Base-by-base conservation (phyloP, 2,113 vertebrate genomes). In the Muntiacus muntjak region DNA sequence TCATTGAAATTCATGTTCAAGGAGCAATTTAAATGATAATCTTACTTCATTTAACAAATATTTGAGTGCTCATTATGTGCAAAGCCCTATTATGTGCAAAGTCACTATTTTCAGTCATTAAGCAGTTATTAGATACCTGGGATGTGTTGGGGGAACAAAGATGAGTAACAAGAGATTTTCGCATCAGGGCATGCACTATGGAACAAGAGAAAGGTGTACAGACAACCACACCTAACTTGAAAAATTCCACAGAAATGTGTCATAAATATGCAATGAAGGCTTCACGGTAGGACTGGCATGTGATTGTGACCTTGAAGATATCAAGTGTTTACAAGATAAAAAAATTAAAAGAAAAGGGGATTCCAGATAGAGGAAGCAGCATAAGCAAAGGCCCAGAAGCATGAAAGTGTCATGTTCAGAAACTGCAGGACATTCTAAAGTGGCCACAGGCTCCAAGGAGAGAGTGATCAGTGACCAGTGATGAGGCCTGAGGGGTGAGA, bases 41-140 rank as follows among this genome's bases (percentile, higher is more conserved):
- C 60, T 96, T 89, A 82, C 33, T 93, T 93, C 7, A 88, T 36
- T 90, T 96, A 97, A 87, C 55, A 83, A 87, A 76, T 96, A 89
- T 67, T 85, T 94, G 54, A 50, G 10, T 57, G 50, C 54, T 94
- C 55, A 94, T 40, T 78, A 6, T 93, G 25, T 97, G 52, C n/a
- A 91, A 64, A 95, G 76, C 21, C 47, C 50, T 87, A 74, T 74
- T 74, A 40, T 23, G 23, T 74, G 36, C 67, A 74, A 23, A 74
- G 58, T 89, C 64, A 88, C 28, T 91, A 26, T 36, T 91, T 96
- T 81, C 25, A 54, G 54, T 87, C n/a, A 58, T 67, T 91, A 93
- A 86, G 52, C 43, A 33, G 43, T 94, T 97, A 62, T 79, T 76
- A 67, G 3, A 78, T 86, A 82, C 36, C 45, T 74, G 17, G 55